Conservation (phyloP, 1,140 invertebrate genomes). For the Lasioglossum baleicum region DNA sequence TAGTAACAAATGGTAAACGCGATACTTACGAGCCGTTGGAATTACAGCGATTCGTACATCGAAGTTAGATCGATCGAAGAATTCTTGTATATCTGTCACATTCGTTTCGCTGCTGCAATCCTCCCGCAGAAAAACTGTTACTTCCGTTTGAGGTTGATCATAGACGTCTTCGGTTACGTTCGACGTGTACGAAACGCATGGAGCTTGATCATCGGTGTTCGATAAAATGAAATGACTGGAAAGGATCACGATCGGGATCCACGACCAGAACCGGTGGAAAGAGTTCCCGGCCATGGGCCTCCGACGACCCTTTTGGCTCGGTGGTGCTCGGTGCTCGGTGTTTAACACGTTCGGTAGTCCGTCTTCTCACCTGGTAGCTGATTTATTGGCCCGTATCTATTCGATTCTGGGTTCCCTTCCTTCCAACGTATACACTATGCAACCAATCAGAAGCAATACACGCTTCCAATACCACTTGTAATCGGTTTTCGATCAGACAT, state of each 20-base stretch:
- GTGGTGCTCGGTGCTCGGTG: background rate
- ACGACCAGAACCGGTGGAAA: slow-evolving; percentile 74
- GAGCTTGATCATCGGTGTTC: slow-evolving; percentile 48
- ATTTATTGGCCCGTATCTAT: slow-evolving; percentile 40
- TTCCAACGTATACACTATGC: background rate
- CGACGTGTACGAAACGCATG: slow-evolving; percentile 56
- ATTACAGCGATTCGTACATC: slow-evolving; percentile 68
- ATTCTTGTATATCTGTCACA: slow-evolving; percentile 65
- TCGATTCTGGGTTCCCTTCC: slow-evolving; percentile 9
- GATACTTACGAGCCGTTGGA: slow-evolving; percentile 69
- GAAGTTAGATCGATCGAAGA: slow-evolving; percentile 60
- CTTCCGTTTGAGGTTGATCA: slow-evolving; percentile 53
- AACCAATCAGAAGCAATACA: background rate
- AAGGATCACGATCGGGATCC: slow-evolving; percentile 73
- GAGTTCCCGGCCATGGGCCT: slow-evolving; percentile 77
- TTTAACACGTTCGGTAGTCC: background rate
- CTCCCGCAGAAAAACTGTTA: slow-evolving; percentile 74
- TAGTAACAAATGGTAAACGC: too few relatives aligned
- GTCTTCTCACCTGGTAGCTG: too few relatives aligned
- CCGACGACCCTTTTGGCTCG: slow-evolving; percentile 17
- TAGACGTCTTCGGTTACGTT: slow-evolving; percentile 39
- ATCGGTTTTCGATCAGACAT: too few relatives aligned
- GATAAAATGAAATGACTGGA: slow-evolving; percentile 62
- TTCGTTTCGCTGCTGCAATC: slow-evolving; percentile 68
- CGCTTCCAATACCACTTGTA: too few relatives aligned